phyloP scores from a whole-genome alignment of 2,888 invertebrate genomes.

The Drosophila incognita region DNA sequence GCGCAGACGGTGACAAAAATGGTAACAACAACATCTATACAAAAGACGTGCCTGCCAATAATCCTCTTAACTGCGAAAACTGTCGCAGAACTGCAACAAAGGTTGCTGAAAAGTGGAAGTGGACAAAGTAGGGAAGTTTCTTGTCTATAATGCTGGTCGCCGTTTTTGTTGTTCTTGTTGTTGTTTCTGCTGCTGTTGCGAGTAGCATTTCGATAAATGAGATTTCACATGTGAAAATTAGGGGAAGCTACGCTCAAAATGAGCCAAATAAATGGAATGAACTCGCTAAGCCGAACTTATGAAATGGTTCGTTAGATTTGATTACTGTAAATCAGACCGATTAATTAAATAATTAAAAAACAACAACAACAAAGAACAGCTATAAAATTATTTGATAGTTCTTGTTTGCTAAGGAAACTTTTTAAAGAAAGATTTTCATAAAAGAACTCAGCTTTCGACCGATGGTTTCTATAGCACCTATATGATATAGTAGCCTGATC shows the following conservation, averaged over 20 bases:
- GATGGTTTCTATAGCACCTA: background rate
- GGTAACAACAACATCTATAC: slow-evolving; percentile 10
- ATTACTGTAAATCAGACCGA: slow-evolving; percentile 22
- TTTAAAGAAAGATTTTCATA: background rate
- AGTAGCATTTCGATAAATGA: slow-evolving; percentile 35
- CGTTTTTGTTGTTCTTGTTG: background rate
- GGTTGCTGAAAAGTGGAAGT: slow-evolving; percentile 13
- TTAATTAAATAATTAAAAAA: slow-evolving; percentile 13
- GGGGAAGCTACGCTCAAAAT: slow-evolving; percentile 20
- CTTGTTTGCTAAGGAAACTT: background rate
- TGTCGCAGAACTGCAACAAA: slow-evolving; percentile 72
- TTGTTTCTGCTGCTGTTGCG: background rate
- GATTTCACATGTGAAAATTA: slow-evolving; percentile 39
- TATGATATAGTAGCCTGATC: background rate
- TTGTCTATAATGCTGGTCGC: slow-evolving; percentile 25
- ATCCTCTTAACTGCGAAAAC: slow-evolving; percentile 77
- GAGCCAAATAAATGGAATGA: slow-evolving; percentile 22
- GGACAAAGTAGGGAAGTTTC: slow-evolving; percentile 22
- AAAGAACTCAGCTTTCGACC: fast-evolving
- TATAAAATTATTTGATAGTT: too few species aligned
- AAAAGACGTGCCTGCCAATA: slow-evolving; percentile 40
- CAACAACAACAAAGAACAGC: background rate
- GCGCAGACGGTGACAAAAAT: slow-evolving; percentile 60
- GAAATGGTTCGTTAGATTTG: slow-evolving; percentile 41
- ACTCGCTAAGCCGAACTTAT: slow-evolving; percentile 38